Evolutionary conservation across 2,113 vertebrate genomes (phyloP), one percentile per base, ranked within the genome.

Genomic region (Scortum barcoo): DNA sequence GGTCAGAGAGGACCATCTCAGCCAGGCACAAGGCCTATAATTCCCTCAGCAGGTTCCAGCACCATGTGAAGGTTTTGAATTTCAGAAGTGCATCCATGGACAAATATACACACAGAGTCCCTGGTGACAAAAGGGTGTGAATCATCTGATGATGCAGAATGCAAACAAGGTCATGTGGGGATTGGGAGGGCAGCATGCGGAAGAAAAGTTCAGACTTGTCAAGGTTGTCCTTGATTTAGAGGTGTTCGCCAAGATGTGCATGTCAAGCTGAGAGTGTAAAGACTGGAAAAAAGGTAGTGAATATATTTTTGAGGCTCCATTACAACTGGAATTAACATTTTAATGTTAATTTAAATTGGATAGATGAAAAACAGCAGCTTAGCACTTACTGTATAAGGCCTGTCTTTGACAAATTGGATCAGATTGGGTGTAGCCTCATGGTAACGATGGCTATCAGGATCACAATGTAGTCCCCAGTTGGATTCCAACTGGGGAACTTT

Each of bases 91-190:
- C 48, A 42, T 33, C 40, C 20, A 26, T 20, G 38, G 65, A 77
- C 53, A 66, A 74, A 0, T 8, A 53, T 46, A 44, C 33, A 13
- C 16, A 6, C 65, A 46, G 58, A 38, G 62, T 40, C 68, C 56
- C 62, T 20, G 54, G 50, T 51, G 67, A 72, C 33, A 65, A 70
- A 4, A 20, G 46, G 5, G 42, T 66, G 38, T 83, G 58, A 83
- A 33, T 80, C 68, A 76, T 76, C 74, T 66, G 70, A 60, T 51
- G 57, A 26, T 54, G 58, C 61, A 68, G 24, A 50, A 72, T 56
- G 22, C 16, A 53, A 11, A 67, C 30, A 44, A 66, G 22, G 63
- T 72, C 26, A 12, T 19, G 26, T 36, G 7, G 20, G 72, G 53
- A 72, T 46, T 40, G 24, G 65, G 26, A 71, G 17, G 20, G 61